Evolutionary conservation across 2,113 vertebrate species (phyloP).

Genomic region (Varanus salvator): DNA sequence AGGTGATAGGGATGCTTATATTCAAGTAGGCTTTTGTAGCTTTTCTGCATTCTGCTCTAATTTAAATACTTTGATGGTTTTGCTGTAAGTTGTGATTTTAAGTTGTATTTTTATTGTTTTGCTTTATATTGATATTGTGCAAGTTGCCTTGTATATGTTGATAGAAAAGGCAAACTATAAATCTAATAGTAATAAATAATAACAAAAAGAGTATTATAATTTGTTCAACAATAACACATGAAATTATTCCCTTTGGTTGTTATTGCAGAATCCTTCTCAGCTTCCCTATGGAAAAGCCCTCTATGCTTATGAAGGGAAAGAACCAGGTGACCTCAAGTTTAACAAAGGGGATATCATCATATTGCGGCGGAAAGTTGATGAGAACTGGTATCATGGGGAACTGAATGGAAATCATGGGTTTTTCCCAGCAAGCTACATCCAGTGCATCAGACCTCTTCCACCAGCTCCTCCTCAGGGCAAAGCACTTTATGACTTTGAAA

Average conservation of each 20-base stretch:
- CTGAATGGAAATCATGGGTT: conserved; percentile 93
- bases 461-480: conserved; percentile 95
- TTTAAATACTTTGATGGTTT: not conserved
- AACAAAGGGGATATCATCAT: conserved; percentile 96
- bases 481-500: conserved; percentile 97
- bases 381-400: conserved; percentile 98
- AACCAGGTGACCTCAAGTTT: conserved; percentile 95
- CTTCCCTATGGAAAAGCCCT: conserved; percentile 94
- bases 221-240: conserved; percentile 21
- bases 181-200: too few relatives aligned
- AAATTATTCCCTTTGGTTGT: conserved; percentile 30
- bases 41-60: not conserved
- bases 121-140: not conserved
- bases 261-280: conserved; percentile 87
- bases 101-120: not conserved
- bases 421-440: conserved; percentile 95
- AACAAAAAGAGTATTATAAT: not conserved
- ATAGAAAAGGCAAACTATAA: not conserved
- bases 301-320: conserved; percentile 94
- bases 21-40: not conserved
- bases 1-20: not conserved
- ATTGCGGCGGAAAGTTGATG: conserved; percentile 91
- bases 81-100: not conserved
- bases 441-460: conserved; percentile 89
- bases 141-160: not conserved